These are phyloP conservation scores for Xanthorhoe designata DNA, from an alignment of 2,888 invertebrate genomes.

Conservation along the genomic window DNA sequence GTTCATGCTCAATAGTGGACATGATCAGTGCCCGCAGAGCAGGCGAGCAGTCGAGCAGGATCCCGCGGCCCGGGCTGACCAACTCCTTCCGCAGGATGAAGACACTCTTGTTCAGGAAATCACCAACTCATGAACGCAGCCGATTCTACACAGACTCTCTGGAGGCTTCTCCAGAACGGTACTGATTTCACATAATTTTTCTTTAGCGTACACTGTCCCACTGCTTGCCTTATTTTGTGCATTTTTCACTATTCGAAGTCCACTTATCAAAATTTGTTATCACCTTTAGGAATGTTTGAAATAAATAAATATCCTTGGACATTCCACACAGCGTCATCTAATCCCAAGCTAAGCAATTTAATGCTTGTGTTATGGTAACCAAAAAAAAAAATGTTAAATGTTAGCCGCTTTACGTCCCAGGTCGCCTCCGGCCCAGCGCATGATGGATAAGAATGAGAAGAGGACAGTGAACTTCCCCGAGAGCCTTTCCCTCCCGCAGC, in stretches of 20 bases:
- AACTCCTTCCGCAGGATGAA: conserved; percentile 48
- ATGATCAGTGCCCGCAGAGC: conserved; percentile 13
- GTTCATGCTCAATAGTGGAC: background rate
- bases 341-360: too few species aligned
- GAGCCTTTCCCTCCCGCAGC: conserved; percentile 67
- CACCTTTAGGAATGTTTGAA: too few species aligned
- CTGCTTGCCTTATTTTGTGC: too few species aligned
- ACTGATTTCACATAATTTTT: background rate
- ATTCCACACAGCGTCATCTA: too few species aligned
- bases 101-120: conserved; percentile 28
- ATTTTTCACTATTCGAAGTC: too few species aligned
- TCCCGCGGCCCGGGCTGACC: conserved; percentile 30
- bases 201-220: background rate
- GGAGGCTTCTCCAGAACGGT: conserved; percentile 62
- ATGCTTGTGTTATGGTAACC: too few species aligned
- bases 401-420: conserved; percentile 47
- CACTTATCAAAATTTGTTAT: too few species aligned
- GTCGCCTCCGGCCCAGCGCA: conserved; percentile 53
- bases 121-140: conserved; percentile 43
- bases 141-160: conserved; percentile 56
- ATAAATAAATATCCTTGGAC: too few species aligned
- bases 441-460: conserved; percentile 62
- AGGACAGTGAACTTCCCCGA: conserved; percentile 71
- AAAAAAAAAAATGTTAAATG: too few species aligned
- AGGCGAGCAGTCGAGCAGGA: conserved; percentile 9